phyloP scores from a whole-genome alignment of 2,888 invertebrate genomes.

The Drosophila neonasuta region DNA sequence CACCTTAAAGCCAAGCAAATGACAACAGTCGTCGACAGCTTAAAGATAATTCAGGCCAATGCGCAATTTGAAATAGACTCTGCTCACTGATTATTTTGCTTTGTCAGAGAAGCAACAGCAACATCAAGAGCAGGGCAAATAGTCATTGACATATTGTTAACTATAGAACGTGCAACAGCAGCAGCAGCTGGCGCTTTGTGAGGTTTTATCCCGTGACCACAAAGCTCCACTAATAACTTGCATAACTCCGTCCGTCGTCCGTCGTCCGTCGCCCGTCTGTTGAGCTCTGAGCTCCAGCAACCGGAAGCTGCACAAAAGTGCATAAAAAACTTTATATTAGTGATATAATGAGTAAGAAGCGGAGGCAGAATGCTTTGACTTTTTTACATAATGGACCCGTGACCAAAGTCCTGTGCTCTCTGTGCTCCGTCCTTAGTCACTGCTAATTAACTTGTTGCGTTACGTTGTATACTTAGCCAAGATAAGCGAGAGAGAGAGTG shows the following conservation, averaged over 20 bases:
- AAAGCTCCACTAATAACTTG: constrained; percentile 59
- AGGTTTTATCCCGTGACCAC: constrained; percentile 45
- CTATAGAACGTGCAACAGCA: constrained; percentile 9
- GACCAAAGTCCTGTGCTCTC: constrained; percentile 34
- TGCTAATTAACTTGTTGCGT: constrained; percentile 76
- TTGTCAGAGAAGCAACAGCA: constrained; percentile 8
- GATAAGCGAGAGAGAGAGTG: constrained; percentile 21
- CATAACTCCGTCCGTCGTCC: constrained; percentile 29
- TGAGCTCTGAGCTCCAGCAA: background rate
- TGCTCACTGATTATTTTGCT: constrained; percentile 46
- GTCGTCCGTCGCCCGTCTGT: constrained; percentile 1
- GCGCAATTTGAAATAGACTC: constrained; percentile 29
- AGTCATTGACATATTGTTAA: constrained; percentile 64
- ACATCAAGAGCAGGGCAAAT: constrained; percentile 19
- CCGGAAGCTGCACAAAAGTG: background rate
- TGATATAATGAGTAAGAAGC: constrained; percentile 60
- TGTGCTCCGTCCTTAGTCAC: constrained; percentile 39
- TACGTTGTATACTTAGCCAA: constrained; percentile 63
- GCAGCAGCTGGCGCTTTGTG: constrained; percentile 42
- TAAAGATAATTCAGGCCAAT: constrained; percentile 35
- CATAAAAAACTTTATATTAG: constrained; percentile 49
- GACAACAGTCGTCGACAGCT: constrained; percentile 26
- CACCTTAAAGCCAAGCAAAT: constrained; percentile 13
- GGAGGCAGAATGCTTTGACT: constrained; percentile 58
- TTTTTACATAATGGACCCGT: constrained; percentile 44